These are phyloP conservation scores for Helostoma temminkii DNA, from an alignment of 2,797 vertebrate species.

Conservation along the genomic window DNA sequence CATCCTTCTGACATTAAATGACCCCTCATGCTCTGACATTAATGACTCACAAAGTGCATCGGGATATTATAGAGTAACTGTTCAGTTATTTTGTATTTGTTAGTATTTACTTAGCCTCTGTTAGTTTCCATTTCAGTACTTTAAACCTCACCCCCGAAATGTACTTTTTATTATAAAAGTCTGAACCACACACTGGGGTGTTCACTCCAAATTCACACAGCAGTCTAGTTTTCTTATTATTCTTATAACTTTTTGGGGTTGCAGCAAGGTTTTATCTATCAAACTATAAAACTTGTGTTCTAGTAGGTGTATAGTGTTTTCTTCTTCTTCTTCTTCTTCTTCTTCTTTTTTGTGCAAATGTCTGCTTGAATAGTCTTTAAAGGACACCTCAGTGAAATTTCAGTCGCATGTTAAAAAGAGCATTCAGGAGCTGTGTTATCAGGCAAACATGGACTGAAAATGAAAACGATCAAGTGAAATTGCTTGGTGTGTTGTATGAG, in stretches of 20 bases:
- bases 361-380: slow-evolving; percentile 3
- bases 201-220: slow-evolving; percentile 20
- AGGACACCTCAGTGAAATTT: slow-evolving; percentile 13
- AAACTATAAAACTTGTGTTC: neutral
- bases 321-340: too few species aligned
- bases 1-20: neutral
- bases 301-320: neutral
- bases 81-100: slow-evolving; percentile 18
- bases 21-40: neutral
- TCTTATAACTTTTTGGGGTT: neutral
- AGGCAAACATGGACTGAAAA: slow-evolving; percentile 2
- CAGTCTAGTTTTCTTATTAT: slow-evolving; percentile 1
- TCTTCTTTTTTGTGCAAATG: neutral
- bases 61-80: neutral
- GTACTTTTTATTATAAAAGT: slow-evolving; percentile 12
- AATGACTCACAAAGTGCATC: neutral
- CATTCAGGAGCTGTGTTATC: neutral
- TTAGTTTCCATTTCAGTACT: neutral
- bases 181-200: neutral
- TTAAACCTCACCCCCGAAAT: neutral
- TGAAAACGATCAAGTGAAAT: slow-evolving; percentile 13
- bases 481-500: neutral
- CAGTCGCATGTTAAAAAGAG: slow-evolving; percentile 16
- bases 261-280: neutral
- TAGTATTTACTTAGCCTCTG: slow-evolving; percentile 14